phyloP scores from a whole-genome alignment of 1,140 invertebrate species.

The Bombus pascuorum region DNA sequence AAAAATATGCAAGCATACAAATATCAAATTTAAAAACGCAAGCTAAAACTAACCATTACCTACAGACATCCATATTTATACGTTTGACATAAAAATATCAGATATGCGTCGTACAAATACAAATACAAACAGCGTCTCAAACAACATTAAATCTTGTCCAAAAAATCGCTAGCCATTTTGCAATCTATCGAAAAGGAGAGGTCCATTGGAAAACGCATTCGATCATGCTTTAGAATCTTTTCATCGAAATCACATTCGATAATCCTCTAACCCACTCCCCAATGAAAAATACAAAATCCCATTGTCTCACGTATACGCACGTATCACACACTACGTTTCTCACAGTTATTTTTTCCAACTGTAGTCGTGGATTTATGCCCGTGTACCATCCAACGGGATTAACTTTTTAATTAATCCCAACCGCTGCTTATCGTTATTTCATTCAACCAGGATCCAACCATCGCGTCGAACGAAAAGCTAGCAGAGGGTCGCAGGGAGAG shows the following conservation, averaged over 20 bases:
- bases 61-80: not conserved
- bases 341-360: constrained; percentile 8
- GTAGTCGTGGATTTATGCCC: not conserved
- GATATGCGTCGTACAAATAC: not conserved
- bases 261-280: not conserved
- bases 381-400: not conserved
- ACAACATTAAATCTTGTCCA: not conserved
- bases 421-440: constrained; percentile 34
- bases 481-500: not conserved
- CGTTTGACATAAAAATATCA: not conserved
- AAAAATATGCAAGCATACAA: not conserved
- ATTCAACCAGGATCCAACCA: not conserved
- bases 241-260: not conserved
- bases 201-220: not conserved
- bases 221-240: not conserved
- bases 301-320: not conserved
- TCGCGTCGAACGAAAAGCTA: not conserved
- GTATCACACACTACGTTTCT: not conserved
- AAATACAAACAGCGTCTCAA: not conserved
- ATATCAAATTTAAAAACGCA: not conserved
- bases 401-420: constrained; percentile 48
- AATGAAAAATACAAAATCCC: not conserved
- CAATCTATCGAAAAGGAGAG: not conserved
- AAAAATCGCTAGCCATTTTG: not conserved
- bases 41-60: not conserved